Evolutionary conservation across 1,140 invertebrate species (phyloP).

Genomic region (Heliconius nattereri): DNA sequence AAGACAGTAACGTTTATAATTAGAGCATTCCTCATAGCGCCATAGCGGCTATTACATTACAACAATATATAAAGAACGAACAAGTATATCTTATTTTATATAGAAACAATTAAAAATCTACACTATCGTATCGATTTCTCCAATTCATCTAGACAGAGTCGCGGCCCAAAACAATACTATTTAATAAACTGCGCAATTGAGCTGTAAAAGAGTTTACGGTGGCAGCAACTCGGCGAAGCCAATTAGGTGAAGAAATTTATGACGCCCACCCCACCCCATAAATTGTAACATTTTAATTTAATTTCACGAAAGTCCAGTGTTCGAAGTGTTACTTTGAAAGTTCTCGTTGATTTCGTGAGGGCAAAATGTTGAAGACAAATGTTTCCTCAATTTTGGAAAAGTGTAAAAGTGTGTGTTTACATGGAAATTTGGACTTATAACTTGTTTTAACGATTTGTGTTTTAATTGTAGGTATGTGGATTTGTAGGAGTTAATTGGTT

Average conservation of each 20-base stretch:
- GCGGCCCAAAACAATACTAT: slow-evolving; percentile 30
- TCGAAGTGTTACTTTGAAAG: slow-evolving; percentile 42
- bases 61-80: no score
- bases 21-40: no score
- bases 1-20: no score
- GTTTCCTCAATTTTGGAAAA: slow-evolving; percentile 9
- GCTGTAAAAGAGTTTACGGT: slow-evolving; percentile 50
- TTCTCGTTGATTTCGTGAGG: slow-evolving; percentile 39
- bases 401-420: slow-evolving; percentile 1
- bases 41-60: no score
- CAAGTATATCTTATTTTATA: no score
- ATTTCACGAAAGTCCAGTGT: slow-evolving; percentile 48
- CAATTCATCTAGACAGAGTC: slow-evolving; percentile 26
- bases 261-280: slow-evolving; percentile 50
- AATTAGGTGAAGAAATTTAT: slow-evolving; percentile 62
- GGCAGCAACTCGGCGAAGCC: slow-evolving; percentile 50
- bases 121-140: no score
- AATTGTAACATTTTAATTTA: slow-evolving; percentile 72
- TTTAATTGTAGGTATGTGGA: background rate
- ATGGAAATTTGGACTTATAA: background rate
- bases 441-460: background rate
- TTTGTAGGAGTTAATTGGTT: background rate
- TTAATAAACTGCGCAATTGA: slow-evolving; percentile 47
- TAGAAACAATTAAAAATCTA: no score
- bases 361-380: slow-evolving; percentile 31